Evolutionary conservation across 2,797 vertebrate species (phyloP), one percentile per base, ranked within the genome.

Genomic region (Rhinogobio ventralis): DNA sequence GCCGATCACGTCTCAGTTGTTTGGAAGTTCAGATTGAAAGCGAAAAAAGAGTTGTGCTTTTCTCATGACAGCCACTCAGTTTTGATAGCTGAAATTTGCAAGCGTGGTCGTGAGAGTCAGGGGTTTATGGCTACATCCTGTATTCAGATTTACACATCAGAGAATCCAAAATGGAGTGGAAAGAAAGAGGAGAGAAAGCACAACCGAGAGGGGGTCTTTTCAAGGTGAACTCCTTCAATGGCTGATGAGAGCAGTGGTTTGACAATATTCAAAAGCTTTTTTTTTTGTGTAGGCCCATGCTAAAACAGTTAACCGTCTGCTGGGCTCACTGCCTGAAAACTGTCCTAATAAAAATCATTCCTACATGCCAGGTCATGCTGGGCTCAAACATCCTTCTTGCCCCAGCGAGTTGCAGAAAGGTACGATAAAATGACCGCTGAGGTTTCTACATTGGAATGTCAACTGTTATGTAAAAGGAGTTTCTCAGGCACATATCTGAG

Each of bases 331-430:
- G 72, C 66, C 73, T 79, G 66, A 84, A 86, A 88, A 39, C 83
- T 33, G 33, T 36, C 64, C 49, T 36, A 60, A 71, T 87, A 82
- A 89, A 86, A 85, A 84, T 51, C 67, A 79, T 85, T 87, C 46
- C 28, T 85, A 79, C 85, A 66, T 86, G 88, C 82, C 67, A 73
- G 73, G 78, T 88, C 85, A 86, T 85, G 88, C 77, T 79, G 67
- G 60, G 55, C 78, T 78, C 53, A 39, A 81, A 84, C 83, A 42
- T 69, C 86, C 83, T 81, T 85, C 78, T 83, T 79, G 72, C 79
- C 77, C 85, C 55, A 46, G 66, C n/a, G 76, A 85, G 82, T 55
- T 79, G 60, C 28, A 68, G 39, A 81, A 75, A 78, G 64, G 79
- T 69, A 86, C 39, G 68, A 60, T 81, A 17, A 88, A 89, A 85